Conservation (phyloP, 2,888 invertebrate species). For the Dicycla oo region DNA sequence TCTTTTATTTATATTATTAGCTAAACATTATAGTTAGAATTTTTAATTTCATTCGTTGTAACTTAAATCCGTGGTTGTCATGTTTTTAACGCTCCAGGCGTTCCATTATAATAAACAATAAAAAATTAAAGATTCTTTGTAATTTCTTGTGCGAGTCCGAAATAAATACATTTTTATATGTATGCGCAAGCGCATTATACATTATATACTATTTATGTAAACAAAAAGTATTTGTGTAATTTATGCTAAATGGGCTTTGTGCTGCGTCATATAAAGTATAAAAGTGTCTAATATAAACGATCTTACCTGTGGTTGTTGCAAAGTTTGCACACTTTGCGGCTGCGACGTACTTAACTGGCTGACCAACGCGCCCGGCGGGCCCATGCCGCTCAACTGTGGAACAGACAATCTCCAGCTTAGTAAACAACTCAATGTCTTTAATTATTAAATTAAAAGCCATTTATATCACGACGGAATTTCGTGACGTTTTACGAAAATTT, state of each 20-base stretch:
- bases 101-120: no score
- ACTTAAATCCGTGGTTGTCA: no score
- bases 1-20: no score
- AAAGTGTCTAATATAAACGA: background rate
- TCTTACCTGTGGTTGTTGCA: conserved; percentile 79
- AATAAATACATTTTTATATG: background rate
- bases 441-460: conserved; percentile 35
- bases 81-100: no score
- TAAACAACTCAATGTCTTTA: background rate
- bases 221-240: background rate
- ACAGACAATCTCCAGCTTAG: conserved; percentile 13
- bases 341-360: conserved; percentile 78
- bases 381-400: conserved; percentile 86
- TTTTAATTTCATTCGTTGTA: no score
- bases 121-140: no score
- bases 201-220: no score
- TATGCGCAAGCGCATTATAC: background rate
- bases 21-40: no score
- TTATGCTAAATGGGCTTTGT: background rate
- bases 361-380: conserved; percentile 85
- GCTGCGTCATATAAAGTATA: background rate
- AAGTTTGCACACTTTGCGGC: conserved; percentile 75
- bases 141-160: background rate
- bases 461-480: conserved; percentile 26
- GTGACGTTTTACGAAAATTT: conserved; percentile 41